phyloP scores from a whole-genome alignment of 2,888 invertebrate genomes.

The Mythimna ferrago region DNA sequence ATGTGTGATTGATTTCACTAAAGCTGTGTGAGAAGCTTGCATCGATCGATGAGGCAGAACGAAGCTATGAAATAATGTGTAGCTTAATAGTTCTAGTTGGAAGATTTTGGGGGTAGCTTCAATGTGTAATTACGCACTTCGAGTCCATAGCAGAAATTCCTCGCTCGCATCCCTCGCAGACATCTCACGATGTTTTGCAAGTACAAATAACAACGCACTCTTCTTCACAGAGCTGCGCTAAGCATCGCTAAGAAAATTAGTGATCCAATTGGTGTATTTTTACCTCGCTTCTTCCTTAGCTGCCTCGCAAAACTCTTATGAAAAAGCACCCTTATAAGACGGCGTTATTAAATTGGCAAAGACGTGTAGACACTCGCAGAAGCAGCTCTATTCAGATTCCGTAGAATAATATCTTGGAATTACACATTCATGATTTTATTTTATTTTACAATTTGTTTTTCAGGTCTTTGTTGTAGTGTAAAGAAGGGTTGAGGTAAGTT shows the following conservation, averaged over 20 bases:
- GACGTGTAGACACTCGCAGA: constrained; percentile 71
- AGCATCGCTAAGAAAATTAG: not conserved
- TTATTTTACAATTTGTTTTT: not conserved
- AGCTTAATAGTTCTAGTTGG: not conserved
- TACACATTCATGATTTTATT: constrained; percentile 51
- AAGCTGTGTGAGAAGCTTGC: not conserved
- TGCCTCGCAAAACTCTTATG: not conserved
- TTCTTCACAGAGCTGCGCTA: too few relatives aligned
- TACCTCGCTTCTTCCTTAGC: not conserved
- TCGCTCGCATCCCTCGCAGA: too few relatives aligned
- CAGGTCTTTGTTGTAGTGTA: too few relatives aligned
- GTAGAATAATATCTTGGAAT: constrained; percentile 73
- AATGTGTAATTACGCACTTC: not conserved
- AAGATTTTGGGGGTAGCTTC: not conserved
- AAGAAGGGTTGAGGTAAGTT: not conserved
- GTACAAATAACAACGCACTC: too few relatives aligned
- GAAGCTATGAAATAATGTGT: not conserved
- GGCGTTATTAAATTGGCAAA: constrained; percentile 83
- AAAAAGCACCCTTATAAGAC: constrained; percentile 66
- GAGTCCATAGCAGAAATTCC: too few relatives aligned
- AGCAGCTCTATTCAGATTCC: constrained; percentile 74
- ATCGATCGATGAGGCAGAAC: not conserved
- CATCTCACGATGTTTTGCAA: too few relatives aligned
- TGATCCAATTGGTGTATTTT: not conserved
- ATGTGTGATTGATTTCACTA: not conserved